These are phyloP conservation scores for Andrena haemorrhoa DNA, from an alignment of 2,888 invertebrate species.

Conservation along the genomic window DNA sequence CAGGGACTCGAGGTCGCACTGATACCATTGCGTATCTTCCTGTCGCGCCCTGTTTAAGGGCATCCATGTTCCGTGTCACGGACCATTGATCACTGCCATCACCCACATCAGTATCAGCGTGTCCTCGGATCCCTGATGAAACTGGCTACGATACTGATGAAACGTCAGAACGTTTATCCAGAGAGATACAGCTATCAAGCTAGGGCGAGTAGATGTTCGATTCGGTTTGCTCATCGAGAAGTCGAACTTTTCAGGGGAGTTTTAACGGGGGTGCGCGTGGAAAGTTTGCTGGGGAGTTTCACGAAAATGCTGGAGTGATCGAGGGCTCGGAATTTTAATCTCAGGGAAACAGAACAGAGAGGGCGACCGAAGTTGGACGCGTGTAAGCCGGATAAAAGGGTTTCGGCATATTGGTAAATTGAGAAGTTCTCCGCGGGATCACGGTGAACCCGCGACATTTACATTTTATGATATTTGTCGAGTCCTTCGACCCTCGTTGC, in stretches of 20 bases:
- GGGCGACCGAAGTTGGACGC: slow-evolving; percentile 40
- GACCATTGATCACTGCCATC: too few relatives aligned
- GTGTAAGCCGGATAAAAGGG: slow-evolving; percentile 55
- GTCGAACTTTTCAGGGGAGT: slow-evolving; percentile 18
- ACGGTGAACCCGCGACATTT: slow-evolving; percentile 68
- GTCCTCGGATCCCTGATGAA: too few relatives aligned
- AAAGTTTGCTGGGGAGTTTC: slow-evolving; percentile 19
- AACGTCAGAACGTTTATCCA: too few relatives aligned
- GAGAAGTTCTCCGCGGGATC: slow-evolving; percentile 64
- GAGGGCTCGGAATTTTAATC: slow-evolving; percentile 54
- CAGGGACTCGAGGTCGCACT: too few relatives aligned
- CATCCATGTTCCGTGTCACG: too few relatives aligned
- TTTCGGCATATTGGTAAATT: slow-evolving; percentile 67
- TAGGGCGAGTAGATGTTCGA: too few relatives aligned
- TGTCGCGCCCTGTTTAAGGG: too few relatives aligned
- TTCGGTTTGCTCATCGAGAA: neutral
- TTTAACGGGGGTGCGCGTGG: neutral
- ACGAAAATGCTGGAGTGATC: slow-evolving; percentile 32
- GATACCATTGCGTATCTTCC: too few relatives aligned
- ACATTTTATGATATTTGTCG: slow-evolving; percentile 77
- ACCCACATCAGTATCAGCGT: too few relatives aligned
- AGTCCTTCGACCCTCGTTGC: slow-evolving; percentile 65
- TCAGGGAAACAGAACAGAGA: slow-evolving; percentile 16
- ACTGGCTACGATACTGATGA: too few relatives aligned
- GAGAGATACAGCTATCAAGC: too few relatives aligned